phyloP scores from a whole-genome alignment of 1,140 invertebrate genomes.

The Achatina immaculata region DNA sequence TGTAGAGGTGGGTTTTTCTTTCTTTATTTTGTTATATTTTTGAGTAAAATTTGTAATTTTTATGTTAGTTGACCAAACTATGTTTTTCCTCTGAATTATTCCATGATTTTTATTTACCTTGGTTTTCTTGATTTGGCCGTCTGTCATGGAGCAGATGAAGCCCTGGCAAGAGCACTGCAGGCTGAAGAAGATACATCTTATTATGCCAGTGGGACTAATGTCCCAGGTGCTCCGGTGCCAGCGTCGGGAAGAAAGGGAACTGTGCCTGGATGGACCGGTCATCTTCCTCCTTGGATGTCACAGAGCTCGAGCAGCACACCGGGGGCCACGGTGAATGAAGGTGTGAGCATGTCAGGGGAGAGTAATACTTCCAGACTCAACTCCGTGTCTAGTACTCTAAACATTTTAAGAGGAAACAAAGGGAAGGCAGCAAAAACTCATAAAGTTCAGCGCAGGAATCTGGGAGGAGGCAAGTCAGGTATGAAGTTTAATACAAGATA shows the following conservation, averaged over 20 bases:
- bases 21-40: too few relatives aligned
- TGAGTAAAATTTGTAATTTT: too few relatives aligned
- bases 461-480: constrained; percentile 2
- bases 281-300: constrained; percentile 16
- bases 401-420: background rate
- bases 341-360: background rate
- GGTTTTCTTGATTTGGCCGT: too few relatives aligned
- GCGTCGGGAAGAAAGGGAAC: background rate
- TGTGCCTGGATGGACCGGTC: constrained; percentile 23
- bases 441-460: constrained; percentile 12
- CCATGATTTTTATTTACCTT: too few relatives aligned
- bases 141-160: constrained; percentile 32
- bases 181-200: constrained; percentile 2
- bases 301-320: background rate
- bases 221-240: background rate
- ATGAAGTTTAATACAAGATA: too few relatives aligned
- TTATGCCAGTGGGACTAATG: too few relatives aligned
- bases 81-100: too few relatives aligned
- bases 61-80: too few relatives aligned
- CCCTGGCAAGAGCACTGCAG: constrained; percentile 29
- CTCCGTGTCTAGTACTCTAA: constrained; percentile 16
- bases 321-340: background rate
- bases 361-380: background rate
- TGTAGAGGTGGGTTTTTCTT: too few relatives aligned
- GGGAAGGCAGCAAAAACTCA: background rate